Evolutionary conservation across 2,888 invertebrate genomes (phyloP), one percentile per base, ranked within the genome.

Genomic region (Lydus trimaculatus): DNA sequence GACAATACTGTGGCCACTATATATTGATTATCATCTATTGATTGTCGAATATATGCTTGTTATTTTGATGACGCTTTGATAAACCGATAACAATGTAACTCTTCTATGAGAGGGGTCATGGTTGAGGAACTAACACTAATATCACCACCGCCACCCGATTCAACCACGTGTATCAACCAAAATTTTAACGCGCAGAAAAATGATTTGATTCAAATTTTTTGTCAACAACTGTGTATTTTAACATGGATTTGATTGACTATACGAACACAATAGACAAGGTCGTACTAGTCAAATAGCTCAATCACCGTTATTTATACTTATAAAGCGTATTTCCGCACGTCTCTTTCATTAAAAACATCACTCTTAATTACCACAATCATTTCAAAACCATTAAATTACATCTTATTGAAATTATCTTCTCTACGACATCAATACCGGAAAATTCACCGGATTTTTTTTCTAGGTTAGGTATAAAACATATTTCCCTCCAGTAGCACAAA

Each of bases 1-100:
- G 59, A 39, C 59, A 28, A 33, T 48, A 62, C 31, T 48, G 61
- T 66, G 62, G 65, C 36, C 67, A 73, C 72, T 69, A 64, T 48
- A 20, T 74, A 76, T 76, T 63, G 78, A 78, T 79, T 79, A 74
- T 74, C 69, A 72, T 76, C 71, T 79, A 80, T 79, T 78, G 80
- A 80, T 79, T 78, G 78, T 77, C 77, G 70, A 73, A 66, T 75
- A 75, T 76, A 73, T 78, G 75, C 72, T 75, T 73, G 72, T 72
- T 65, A 65, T 56, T 23, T 56, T 25, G 5, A 25, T 23, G 59
- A 65, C 52, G 31, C 33, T 39, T 60, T 17, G n/a, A 36, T 43
- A 52, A 36, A n/a, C 28, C 17, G 31, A 31, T 39, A 56, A 52
- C 66, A 63, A 28, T 25, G 25, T 31, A 59, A 64, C 62, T 64